Percentiles rank a stretch among this genome's conserved stretches.
phyloP scores from a whole-genome alignment of 1,140 invertebrate genomes.

The Drosophila neocordata region DNA sequence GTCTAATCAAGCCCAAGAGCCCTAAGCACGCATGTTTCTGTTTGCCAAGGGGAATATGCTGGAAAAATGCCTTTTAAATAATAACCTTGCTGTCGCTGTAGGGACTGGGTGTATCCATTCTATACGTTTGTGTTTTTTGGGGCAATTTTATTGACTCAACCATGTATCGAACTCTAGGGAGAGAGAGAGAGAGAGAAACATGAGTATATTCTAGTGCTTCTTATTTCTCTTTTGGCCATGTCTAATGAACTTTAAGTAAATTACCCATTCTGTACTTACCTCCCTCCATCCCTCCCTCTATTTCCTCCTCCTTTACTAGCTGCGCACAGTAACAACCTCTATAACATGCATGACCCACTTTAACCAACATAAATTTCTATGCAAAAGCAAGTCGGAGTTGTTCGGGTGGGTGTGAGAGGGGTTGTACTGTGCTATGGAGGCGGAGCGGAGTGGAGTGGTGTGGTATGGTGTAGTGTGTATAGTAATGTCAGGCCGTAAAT shows the following conservation, averaged over 20 bases:
- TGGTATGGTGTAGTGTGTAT: too few species aligned
- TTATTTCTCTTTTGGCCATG: constrained; percentile 29
- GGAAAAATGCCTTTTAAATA: constrained; percentile 52
- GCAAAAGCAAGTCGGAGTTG: constrained; percentile 3
- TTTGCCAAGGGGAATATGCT: constrained; percentile 24
- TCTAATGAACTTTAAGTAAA: constrained; percentile 64
- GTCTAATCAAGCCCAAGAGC: constrained; percentile 25
- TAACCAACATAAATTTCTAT: constrained; percentile 54
- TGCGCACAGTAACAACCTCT: constrained; percentile 26
- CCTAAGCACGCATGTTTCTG: constrained; percentile 30
- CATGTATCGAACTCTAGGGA: neutral
- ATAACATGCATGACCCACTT: constrained; percentile 68
- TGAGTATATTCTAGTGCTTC: constrained; percentile 37
- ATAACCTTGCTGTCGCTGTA: constrained; percentile 31
- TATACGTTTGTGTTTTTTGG: constrained; percentile 19
- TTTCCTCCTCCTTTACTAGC: neutral
- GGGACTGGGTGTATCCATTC: constrained; percentile 5
- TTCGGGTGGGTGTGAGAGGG: neutral
- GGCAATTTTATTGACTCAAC: constrained; percentile 57
- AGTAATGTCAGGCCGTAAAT: constrained; percentile 39
- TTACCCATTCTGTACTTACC: too few species aligned
- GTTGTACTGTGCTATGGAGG: neutral
- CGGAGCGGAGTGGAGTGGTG: constrained; percentile 23
- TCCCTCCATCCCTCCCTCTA: constrained; percentile 22
- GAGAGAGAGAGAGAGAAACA: neutral